Evolutionary conservation across 2,888 invertebrate species (phyloP).

Genomic region (Antitype chi): DNA sequence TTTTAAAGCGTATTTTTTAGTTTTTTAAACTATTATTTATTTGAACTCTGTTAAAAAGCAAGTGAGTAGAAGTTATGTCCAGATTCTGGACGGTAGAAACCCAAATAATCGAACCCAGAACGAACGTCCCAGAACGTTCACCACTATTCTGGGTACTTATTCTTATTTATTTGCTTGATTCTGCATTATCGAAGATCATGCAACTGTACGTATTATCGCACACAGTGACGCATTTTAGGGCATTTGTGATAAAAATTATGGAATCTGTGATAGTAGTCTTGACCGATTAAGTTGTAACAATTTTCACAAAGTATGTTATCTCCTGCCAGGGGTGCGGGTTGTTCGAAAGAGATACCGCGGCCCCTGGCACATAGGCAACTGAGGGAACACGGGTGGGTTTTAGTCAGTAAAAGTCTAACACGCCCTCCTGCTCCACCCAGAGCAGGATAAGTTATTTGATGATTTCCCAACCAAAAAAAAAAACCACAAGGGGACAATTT

Average conservation of each 20-base stretch:
- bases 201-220: not conserved
- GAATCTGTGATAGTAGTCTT: not conserved
- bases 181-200: not conserved
- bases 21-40: no score
- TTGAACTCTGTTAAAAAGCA: not conserved
- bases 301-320: not conserved
- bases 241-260: not conserved
- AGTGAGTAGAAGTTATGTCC: not conserved
- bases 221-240: not conserved
- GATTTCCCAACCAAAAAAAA: no score
- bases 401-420: no score
- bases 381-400: no score
- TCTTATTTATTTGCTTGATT: not conserved
- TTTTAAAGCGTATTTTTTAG: no score
- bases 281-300: not conserved
- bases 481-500: not conserved
- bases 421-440: no score
- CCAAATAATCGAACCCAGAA: not conserved
- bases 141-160: not conserved
- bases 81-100: not conserved
- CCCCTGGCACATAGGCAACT: no score
- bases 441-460: no score
- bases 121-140: no score
- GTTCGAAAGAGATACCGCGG: no score
- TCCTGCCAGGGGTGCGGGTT: no score